Conservation (phyloP, 1,140 invertebrate genomes). For the Diploscapter pachys region DNA sequence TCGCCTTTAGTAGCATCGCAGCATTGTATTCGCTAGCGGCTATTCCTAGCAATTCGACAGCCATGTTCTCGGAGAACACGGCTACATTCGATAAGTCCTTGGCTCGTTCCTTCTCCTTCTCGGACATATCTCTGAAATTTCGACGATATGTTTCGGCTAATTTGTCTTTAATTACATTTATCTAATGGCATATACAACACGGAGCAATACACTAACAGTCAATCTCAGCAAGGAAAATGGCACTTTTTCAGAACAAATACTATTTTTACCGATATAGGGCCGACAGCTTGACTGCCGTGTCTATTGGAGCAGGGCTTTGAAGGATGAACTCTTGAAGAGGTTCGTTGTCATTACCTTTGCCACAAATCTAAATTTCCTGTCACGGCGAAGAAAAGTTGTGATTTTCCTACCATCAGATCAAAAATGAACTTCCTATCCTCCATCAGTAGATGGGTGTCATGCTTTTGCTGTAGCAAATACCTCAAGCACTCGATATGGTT, state of each 20-base stretch:
- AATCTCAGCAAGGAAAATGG: background rate
- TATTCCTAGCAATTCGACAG: slow-evolving; percentile 84
- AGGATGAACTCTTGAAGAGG: slow-evolving; percentile 94
- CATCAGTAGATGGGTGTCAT: slow-evolving; percentile 92
- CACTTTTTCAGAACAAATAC: too few species aligned
- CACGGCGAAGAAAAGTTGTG: background rate
- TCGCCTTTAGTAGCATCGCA: slow-evolving; percentile 81
- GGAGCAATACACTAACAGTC: background rate
- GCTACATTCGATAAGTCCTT: slow-evolving; percentile 90
- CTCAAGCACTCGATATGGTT: slow-evolving; percentile 80
- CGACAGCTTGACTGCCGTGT: slow-evolving; percentile 93
- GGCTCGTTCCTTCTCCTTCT: slow-evolving; percentile 71
- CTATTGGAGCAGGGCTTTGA: slow-evolving; percentile 91
- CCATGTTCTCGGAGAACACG: slow-evolving; percentile 92
- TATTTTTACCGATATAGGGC: slow-evolving; percentile 68
- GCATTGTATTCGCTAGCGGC: slow-evolving; percentile 89
- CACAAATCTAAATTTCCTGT: slow-evolving; percentile 65
- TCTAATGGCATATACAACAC: too few species aligned
- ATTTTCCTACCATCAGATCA: slow-evolving; percentile 81
- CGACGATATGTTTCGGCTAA: background rate
- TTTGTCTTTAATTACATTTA: too few species aligned
- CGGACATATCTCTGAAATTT: slow-evolving; percentile 31
- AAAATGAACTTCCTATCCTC: slow-evolving; percentile 93
- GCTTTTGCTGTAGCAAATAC: slow-evolving; percentile 92
- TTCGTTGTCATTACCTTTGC: slow-evolving; percentile 90